These are phyloP conservation scores for Protophormia terraenovae DNA, from an alignment of 2,888 invertebrate species.

Conservation along the genomic window DNA sequence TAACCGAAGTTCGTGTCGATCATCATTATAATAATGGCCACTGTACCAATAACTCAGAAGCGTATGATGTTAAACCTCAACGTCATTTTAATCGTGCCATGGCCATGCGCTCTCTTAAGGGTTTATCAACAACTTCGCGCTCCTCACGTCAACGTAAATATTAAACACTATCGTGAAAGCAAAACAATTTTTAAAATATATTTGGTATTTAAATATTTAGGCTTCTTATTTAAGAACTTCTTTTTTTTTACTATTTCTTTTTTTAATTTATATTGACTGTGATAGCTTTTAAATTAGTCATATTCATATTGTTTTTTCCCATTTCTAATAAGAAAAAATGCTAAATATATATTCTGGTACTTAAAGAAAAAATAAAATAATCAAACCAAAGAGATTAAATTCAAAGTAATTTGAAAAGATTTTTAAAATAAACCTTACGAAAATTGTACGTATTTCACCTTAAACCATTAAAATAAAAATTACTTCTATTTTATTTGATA, in stretches of 20 bases:
- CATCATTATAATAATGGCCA: slow-evolving; percentile 72
- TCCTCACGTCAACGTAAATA: slow-evolving; percentile 73
- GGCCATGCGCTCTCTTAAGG: slow-evolving; percentile 92
- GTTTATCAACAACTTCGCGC: slow-evolving; percentile 78
- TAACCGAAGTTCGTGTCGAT: slow-evolving; percentile 78
- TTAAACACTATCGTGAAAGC: slow-evolving; percentile 18
- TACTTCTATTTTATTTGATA: slow-evolving; percentile 15
- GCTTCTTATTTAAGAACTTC: background rate
- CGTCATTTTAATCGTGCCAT: slow-evolving; percentile 94
- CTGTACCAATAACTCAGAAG: slow-evolving; percentile 64
- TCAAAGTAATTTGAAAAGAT: background rate
- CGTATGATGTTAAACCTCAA: slow-evolving; percentile 86
- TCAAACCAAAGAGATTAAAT: slow-evolving; percentile 42
- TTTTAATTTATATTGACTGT: slow-evolving; percentile 60
- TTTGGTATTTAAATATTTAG: slow-evolving; percentile 29
- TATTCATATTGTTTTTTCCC: slow-evolving; percentile 32
- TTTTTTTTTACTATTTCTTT: slow-evolving; percentile 44
- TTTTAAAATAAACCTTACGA: background rate
- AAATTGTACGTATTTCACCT: background rate
- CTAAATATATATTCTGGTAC: slow-evolving; percentile 39
- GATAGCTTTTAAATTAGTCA: slow-evolving; percentile 51
- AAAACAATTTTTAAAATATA: background rate
- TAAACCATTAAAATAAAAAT: slow-evolving; percentile 3
- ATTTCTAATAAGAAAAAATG: slow-evolving; percentile 26
- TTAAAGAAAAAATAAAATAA: slow-evolving; percentile 32